Conservation (phyloP, 2,797 vertebrate species). For the Threskiornis aethiopicus region DNA sequence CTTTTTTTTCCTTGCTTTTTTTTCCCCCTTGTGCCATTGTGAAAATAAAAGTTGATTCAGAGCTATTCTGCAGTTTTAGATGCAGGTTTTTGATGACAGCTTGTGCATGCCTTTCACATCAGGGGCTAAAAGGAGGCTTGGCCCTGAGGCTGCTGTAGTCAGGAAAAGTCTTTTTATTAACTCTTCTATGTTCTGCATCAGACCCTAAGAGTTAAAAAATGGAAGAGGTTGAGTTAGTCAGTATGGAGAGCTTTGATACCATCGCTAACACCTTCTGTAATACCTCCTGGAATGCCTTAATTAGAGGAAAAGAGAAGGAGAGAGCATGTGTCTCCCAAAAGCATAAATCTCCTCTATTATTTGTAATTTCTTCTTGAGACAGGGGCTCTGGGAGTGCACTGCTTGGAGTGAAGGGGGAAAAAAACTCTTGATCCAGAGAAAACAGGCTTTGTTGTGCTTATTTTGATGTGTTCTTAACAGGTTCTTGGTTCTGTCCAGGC, state of each 20-base stretch:
- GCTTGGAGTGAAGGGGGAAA: neutral
- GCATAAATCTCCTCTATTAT: neutral
- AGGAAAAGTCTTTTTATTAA: neutral
- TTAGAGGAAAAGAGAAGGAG: neutral
- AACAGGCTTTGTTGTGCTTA: neutral
- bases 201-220: neutral
- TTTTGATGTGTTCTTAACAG: neutral
- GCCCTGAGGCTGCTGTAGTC: neutral
- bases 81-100: neutral
- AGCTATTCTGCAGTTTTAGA: neutral
- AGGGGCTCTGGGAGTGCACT: neutral
- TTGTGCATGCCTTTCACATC: neutral
- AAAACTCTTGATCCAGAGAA: neutral
- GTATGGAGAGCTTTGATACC: neutral
- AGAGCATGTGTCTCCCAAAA: neutral
- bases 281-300: neutral
- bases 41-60: neutral
- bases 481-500: neutral
- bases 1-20: neutral
- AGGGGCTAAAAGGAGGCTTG: neutral
- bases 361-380: neutral
- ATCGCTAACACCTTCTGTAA: neutral
- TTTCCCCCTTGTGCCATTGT: neutral
- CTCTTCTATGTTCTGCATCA: neutral
- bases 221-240: neutral